Conservation (phyloP, 2,888 invertebrate genomes). For the Drosophila anomelani region DNA sequence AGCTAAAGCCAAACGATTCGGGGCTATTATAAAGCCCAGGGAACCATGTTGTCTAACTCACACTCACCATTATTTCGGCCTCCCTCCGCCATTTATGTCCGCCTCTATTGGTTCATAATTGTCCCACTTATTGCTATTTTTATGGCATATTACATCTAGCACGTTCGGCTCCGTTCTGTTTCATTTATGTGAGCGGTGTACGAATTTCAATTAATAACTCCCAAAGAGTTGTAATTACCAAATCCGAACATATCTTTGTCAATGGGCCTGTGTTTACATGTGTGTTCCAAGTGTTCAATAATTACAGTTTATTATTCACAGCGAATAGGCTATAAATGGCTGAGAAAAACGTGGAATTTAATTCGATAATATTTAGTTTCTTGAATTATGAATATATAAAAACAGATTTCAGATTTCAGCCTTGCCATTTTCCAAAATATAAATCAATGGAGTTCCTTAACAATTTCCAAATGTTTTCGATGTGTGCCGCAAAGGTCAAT, state of each 20-base stretch:
- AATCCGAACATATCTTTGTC: conserved; percentile 8
- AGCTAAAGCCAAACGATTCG: conserved; percentile 59
- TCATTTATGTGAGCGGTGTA: conserved; percentile 55
- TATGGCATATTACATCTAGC: conserved; percentile 42
- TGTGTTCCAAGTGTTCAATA: conserved; percentile 17
- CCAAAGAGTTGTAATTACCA: conserved; percentile 63
- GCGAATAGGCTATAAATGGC: background rate
- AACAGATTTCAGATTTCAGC: background rate
- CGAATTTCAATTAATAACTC: conserved; percentile 69
- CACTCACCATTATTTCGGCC: background rate
- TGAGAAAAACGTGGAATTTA: background rate
- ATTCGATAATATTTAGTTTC: background rate
- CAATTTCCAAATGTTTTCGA: background rate
- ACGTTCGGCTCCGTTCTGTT: conserved; percentile 29
- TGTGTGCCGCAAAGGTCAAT: conserved; percentile 13
- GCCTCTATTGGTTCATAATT: conserved; percentile 68
- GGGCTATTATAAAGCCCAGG: conserved; percentile 65
- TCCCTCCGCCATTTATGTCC: background rate
- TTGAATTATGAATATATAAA: background rate
- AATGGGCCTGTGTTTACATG: conserved; percentile 34
- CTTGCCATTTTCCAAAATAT: background rate
- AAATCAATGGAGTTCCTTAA: background rate
- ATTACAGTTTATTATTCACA: conserved; percentile 52
- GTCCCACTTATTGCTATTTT: conserved; percentile 64
- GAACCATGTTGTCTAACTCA: conserved; percentile 53